Base-by-base conservation (phyloP, 2,113 vertebrate species). In the Pampusana beccarii region DNA sequence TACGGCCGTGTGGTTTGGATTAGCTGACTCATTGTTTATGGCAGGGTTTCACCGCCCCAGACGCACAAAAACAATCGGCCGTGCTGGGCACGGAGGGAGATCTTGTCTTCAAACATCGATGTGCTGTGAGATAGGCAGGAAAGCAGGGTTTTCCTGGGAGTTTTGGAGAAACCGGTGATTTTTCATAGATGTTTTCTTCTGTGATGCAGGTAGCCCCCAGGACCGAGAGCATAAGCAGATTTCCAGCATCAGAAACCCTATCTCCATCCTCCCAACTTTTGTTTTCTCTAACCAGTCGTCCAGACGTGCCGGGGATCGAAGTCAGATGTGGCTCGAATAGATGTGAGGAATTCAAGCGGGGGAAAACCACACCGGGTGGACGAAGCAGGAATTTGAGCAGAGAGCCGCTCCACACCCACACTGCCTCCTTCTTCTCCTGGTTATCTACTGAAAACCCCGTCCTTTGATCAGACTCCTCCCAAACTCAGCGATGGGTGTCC, bases 21-120 rank as follows among this genome's bases (percentile, higher is more conserved):
- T 92, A 95, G 81, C 94, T 97, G 92, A 95, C 87, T 96, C 97
- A 94, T 66, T 88, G 86, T 93, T 96, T 72, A 56, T 93, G 57
- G 82, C 86, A 16, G 53, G 31, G 38, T 72, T 83, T 95, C 54
- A 29, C 6, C 29, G 72, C 79, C 7, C 13, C 61, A 91, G 57
- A 61, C 8, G 18, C 44, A 67, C 57, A 54, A 61, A 74, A 61
- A 67, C 54, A 64, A 62, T 65, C 15, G 17, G 80, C 64, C 1
- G 1, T 31, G 64, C 38, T 14, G 46, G 71, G 79, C 71, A 92
- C 12, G 1, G 77, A 65, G 73, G 50, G 50, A 66, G 62, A 61
- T 92, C 40, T 36, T 65, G 16, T 61, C 46, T 61, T 15, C 75
- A 61, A 16, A 72, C 70, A 18, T 64, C 3, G 0, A 4, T 10